Evolutionary conservation across 2,797 vertebrate species (phyloP), one percentile per base, ranked within the genome.

Genomic region (Hydrolagus colliei): DNA sequence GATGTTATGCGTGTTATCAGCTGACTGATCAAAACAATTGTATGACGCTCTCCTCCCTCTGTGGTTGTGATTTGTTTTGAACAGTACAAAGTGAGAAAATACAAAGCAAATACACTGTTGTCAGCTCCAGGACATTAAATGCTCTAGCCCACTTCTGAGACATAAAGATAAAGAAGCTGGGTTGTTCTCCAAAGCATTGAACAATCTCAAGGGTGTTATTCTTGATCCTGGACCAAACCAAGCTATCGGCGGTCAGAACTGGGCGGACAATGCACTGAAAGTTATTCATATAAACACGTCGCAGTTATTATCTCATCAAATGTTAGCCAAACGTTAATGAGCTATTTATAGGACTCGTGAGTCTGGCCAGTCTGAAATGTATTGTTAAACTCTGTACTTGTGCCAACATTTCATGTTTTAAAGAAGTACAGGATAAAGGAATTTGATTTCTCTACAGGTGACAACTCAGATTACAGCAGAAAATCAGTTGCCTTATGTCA

Each of bases 201-300:
- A 85, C 82, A 88, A 86, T 88, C 87, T 89, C 86, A 80, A 89
- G 88, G 88, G 88, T 90, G 89, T 92, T 93, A 92, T 90, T 92
- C 89, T 93, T 92, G 90, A 92, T 89, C 90, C 87, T 86, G 90
- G 88, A 88, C 90, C 92, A 93, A 52, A 89, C 90, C 89, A 86
- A 87, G 80, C 87, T 91, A 90, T 90, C 92, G 91, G 89, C 91
- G 92, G 41, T 86, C 86, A 32, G 80, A 8, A 8, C 87, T 88
- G 87, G 85, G 89, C 87, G 90, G 90, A 93, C 92, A 92, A 92
- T 92, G 88, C 88, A 88, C 85, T 72, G 86, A 52, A 88, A 87
- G 79, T 88, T 87, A 88, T 86, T 92, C 90, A 88, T 90, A 91
- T 89, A 91, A 91, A 90, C 88, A 90, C 88, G 89, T 89, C 87